Conservation (phyloP, 2,797 vertebrate genomes). For the Octomys mimax region DNA sequence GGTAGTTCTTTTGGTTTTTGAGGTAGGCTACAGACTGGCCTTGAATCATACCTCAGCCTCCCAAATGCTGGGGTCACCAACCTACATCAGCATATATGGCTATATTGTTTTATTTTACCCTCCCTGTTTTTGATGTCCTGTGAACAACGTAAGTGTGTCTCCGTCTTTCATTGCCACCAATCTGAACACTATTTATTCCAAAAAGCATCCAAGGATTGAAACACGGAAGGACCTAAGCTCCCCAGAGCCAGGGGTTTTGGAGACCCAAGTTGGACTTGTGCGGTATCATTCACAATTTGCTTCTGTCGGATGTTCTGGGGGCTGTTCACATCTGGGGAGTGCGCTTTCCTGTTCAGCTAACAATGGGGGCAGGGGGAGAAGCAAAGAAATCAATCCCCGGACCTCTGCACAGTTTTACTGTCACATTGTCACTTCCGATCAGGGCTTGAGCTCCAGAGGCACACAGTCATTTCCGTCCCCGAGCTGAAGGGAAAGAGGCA, state of each 20-base stretch:
- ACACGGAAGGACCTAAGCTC: constrained; percentile 85
- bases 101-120: not conserved
- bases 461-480: not conserved
- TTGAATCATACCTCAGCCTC: not conserved
- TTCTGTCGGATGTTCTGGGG: constrained; percentile 77
- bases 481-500: not conserved
- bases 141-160: constrained; percentile 81
- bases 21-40: not conserved
- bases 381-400: not conserved
- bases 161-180: constrained; percentile 81
- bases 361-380: not conserved
- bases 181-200: constrained; percentile 83
- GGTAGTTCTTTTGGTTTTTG: not conserved
- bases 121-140: not conserved
- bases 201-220: constrained; percentile 80
- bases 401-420: not conserved
- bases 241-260: constrained; percentile 58
- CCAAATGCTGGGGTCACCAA: not conserved
- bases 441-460: not conserved
- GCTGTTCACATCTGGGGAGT: constrained; percentile 78
- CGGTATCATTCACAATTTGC: constrained; percentile 82
- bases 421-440: too few relatives aligned
- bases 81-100: not conserved
- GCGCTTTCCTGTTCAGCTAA: constrained; percentile 40
- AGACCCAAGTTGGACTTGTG: constrained; percentile 80